These are phyloP conservation scores for Heliothis virescens DNA, from an alignment of 1,140 invertebrate species.

Conservation along the genomic window DNA sequence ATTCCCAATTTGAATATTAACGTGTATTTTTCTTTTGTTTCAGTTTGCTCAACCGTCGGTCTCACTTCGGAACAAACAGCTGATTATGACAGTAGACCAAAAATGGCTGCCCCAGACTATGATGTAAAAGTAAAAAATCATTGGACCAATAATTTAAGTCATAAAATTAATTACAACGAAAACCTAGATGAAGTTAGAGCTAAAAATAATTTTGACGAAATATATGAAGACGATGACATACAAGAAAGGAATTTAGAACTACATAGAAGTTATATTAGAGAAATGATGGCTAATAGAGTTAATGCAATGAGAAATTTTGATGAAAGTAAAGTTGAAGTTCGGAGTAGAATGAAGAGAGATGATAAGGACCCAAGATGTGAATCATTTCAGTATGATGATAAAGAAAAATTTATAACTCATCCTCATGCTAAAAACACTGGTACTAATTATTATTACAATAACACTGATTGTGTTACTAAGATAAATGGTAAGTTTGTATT, in stretches of 20 bases:
- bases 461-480: conserved; percentile 70
- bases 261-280: conserved; percentile 58
- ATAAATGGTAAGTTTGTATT: conserved; percentile 67
- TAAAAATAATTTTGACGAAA: conserved; percentile 44
- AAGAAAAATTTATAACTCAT: conserved; percentile 66
- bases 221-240: conserved; percentile 55
- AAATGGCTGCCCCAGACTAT: neutral
- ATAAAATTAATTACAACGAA: conserved; percentile 51
- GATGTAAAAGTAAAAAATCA: conserved; percentile 41
- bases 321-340: conserved; percentile 42
- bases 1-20: too few relatives aligned
- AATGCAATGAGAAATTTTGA: conserved; percentile 42
- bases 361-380: conserved; percentile 66
- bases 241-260: conserved; percentile 61
- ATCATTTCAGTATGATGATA: conserved; percentile 61
- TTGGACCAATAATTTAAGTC: conserved; percentile 61
- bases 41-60: conserved; percentile 67
- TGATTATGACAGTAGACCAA: conserved; percentile 63
- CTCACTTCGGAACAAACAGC: conserved; percentile 58
- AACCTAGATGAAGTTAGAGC: conserved; percentile 29
- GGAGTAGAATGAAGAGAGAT: conserved; percentile 65
- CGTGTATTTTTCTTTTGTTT: conserved; percentile 61
- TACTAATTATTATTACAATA: conserved; percentile 67
- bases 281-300: conserved; percentile 44
- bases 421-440: conserved; percentile 65